Conservation (phyloP, 92 coral and sea anemone genomes). For the Desmophyllum pertusum region DNA sequence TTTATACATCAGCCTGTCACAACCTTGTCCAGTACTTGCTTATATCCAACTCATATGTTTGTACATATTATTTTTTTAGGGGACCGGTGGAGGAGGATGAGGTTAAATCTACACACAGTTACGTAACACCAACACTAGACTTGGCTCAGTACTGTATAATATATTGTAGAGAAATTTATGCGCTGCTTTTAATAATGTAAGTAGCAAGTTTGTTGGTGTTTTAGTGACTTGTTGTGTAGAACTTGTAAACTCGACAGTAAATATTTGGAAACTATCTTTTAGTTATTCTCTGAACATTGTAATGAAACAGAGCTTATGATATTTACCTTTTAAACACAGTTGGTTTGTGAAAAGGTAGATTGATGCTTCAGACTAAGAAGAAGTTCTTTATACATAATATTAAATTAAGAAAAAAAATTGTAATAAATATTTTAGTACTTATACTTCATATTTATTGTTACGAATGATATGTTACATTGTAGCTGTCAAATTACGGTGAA, state of each 20-base stretch:
- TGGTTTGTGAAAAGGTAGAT: constrained; percentile 50
- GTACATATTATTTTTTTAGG: constrained; percentile 42
- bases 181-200: background rate
- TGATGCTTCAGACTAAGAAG: constrained; percentile 24
- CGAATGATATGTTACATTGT: no score
- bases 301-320: constrained; percentile 59
- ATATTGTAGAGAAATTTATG: background rate
- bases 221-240: constrained; percentile 11
- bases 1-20: background rate
- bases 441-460: no score
- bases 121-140: constrained; percentile 3
- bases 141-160: background rate
- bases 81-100: constrained; percentile 89
- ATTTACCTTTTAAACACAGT: constrained; percentile 65
- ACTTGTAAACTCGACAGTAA: background rate
- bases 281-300: background rate
- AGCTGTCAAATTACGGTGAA: no score
- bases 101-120: constrained; percentile 73
- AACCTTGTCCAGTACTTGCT: no score
- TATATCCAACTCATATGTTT: no score
- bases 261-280: background rate
- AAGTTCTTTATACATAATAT: background rate
- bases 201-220: constrained; percentile 5
- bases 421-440: no score
- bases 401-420: background rate